phyloP scores from a whole-genome alignment of 2,113 vertebrate genomes.

The Atrichornis clamosus region DNA sequence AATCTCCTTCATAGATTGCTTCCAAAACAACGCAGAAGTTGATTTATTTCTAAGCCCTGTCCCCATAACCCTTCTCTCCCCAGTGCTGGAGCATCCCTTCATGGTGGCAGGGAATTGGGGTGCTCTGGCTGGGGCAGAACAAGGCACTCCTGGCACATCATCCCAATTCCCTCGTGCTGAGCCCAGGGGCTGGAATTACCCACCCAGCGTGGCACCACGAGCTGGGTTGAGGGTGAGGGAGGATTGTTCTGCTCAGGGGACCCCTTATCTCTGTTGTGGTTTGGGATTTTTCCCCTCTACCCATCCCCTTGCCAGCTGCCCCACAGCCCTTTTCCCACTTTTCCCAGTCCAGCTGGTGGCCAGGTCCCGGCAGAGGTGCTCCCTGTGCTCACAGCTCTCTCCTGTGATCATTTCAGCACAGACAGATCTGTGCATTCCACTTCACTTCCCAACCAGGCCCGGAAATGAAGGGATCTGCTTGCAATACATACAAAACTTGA shows the following conservation, averaged over 20 bases:
- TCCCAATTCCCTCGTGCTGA: neutral
- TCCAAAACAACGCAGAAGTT: slow-evolving; percentile 2
- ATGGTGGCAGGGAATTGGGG: neutral
- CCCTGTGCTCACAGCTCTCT: neutral
- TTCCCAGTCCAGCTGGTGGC: neutral
- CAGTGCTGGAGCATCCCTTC: neutral
- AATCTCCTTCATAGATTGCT: slow-evolving; percentile 19
- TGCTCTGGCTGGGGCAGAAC: neutral
- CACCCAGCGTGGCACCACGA: fast-evolving
- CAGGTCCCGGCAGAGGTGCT: neutral
- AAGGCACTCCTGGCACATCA: no score
- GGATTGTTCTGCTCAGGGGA: neutral
- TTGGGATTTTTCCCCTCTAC: neutral
- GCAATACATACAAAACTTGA: neutral
- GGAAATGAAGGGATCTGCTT: neutral
- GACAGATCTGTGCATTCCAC: neutral
- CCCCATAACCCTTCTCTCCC: neutral
- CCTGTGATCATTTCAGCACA: neutral
- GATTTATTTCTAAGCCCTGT: slow-evolving; percentile 48
- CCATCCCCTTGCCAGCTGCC: neutral
- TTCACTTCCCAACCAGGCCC: neutral
- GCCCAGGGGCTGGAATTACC: neutral
- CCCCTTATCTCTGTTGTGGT: neutral
- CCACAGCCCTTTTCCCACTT: neutral
- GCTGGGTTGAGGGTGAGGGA: no score